Evolutionary conservation across 2,113 vertebrate species (phyloP).

Genomic region (Hemiprocne comata): DNA sequence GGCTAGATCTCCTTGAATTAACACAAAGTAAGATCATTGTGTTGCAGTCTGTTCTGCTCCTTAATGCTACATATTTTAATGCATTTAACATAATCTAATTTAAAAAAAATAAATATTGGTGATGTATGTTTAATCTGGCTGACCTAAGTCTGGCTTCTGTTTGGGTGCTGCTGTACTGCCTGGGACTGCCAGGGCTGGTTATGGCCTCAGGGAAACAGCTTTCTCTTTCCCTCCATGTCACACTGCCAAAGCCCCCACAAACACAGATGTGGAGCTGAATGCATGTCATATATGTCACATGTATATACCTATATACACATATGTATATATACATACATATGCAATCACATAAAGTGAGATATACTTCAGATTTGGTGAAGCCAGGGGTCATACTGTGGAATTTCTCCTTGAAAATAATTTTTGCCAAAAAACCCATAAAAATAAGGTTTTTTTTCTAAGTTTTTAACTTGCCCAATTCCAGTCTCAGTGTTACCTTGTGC

Average conservation of each 20-base stretch:
- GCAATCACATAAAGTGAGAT: background rate
- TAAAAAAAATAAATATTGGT: too few relatives aligned
- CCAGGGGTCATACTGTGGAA: background rate
- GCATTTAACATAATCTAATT: background rate
- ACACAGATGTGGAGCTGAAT: too few relatives aligned
- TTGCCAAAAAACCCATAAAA: background rate
- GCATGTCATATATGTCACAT: too few relatives aligned
- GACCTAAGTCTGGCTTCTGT: background rate
- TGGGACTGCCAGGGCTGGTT: background rate
- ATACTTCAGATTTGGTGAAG: background rate
- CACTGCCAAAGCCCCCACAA: background rate
- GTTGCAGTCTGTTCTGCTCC: background rate
- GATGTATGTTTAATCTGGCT: background rate
- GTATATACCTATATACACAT: too few relatives aligned
- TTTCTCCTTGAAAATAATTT: background rate
- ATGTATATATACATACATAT: too few relatives aligned
- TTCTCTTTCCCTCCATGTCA: background rate
- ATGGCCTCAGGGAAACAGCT: background rate
- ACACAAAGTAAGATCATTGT: background rate
- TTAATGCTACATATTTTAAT: background rate
- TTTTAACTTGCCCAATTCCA: background rate
- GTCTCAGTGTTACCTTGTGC: background rate
- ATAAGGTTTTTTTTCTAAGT: background rate
- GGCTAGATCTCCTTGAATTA: background rate
- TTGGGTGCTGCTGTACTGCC: background rate